A percentile compares a stretch with the other conserved stretches of the same genome.
Evolutionary conservation across 2,797 vertebrate genomes (phyloP).

Genomic region (Hirundo rustica): DNA sequence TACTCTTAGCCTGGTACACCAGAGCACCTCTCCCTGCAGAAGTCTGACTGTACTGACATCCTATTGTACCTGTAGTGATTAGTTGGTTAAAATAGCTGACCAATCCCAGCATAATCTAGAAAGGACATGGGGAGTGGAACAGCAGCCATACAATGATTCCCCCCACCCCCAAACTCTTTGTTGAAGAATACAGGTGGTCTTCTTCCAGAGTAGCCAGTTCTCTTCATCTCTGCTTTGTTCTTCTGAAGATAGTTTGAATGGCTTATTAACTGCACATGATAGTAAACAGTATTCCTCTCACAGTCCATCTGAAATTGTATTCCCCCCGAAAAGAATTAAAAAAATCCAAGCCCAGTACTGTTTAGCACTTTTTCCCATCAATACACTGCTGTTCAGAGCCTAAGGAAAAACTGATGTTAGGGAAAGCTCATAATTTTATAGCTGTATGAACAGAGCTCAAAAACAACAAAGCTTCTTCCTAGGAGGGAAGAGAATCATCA

Average conservation of each 20-base stretch:
- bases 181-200: not conserved
- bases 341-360: not conserved
- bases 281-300: not conserved
- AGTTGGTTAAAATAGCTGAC: conserved; percentile 6
- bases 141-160: not conserved
- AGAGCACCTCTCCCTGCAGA: not conserved
- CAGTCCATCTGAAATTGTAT: not conserved
- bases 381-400: not conserved
- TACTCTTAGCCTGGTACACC: not conserved
- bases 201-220: not conserved
- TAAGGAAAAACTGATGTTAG: not conserved
- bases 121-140: not conserved
- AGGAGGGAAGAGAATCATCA: not conserved
- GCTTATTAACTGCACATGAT: not conserved
- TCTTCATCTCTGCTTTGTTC: not conserved
- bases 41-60: not conserved
- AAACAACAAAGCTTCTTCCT: not conserved
- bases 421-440: not conserved
- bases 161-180: not conserved
- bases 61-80: not conserved
- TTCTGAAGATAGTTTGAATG: not conserved
- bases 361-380: not conserved
- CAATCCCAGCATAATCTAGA: not conserved
- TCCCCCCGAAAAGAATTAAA: not conserved
- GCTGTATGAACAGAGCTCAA: not conserved